Evolutionary conservation across 2,113 vertebrate species (phyloP).

Genomic region (Phaethornis superciliosus): DNA sequence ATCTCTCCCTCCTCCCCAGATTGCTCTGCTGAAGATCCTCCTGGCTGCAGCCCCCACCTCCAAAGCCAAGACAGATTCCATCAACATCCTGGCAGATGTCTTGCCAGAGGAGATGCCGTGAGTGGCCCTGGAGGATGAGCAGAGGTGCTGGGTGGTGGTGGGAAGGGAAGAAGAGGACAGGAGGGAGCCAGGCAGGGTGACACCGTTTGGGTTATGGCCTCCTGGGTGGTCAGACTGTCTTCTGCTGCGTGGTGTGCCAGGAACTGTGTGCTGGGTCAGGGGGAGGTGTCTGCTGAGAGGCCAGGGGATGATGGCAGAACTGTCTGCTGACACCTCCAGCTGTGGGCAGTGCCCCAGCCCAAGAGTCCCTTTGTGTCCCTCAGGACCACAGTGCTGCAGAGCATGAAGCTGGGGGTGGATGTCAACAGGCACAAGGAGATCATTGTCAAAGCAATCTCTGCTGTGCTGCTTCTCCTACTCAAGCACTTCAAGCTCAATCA

Average conservation of each 20-base stretch:
- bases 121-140: conserved; percentile 59
- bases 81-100: conserved; percentile 97
- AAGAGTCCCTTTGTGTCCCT: background rate
- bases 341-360: background rate
- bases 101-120: conserved; percentile 99
- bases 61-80: conserved; percentile 98
- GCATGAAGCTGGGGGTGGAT: conserved; percentile 98
- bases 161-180: background rate
- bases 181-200: background rate
- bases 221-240: background rate
- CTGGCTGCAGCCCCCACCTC: conserved; percentile 97
- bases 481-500: conserved; percentile 99
- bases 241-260: background rate
- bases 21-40: conserved; percentile 95
- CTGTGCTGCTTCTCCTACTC: conserved; percentile 91
- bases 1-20: conserved; percentile 73
- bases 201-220: background rate
- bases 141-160: background rate
- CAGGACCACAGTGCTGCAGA: conserved; percentile 95
- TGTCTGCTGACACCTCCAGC: fast-evolving
- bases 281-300: background rate
- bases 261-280: background rate
- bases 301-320: background rate
- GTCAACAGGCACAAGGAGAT: conserved; percentile 98
- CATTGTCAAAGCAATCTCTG: conserved; percentile 97